Base-by-base conservation (phyloP, 2,797 vertebrate genomes). In the Orestias chungarensis region DNA sequence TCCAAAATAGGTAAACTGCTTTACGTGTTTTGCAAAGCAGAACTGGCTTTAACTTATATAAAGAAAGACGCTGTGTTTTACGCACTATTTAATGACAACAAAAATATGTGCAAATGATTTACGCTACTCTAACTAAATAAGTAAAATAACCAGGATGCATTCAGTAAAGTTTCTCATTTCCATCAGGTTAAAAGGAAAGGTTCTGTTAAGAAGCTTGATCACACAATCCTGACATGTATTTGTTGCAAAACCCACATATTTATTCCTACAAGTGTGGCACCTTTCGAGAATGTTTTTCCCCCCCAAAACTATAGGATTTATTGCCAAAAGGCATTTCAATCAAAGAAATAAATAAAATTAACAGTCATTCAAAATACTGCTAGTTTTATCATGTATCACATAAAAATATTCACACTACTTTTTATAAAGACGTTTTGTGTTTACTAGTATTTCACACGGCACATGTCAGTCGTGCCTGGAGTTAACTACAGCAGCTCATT, bases 401-500 rank as follows among this genome's bases (percentile, higher is more conserved):
- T 20, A 10, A 57, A 55, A 17, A 7, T 3, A 31, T 3, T 1
- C 33, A 6, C 7, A 15, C 23, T 3, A 0, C 0, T 49, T 74
- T 44, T 20, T 44, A 49, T 42, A 1, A 15, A 25, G 38, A 67
- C 59, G 42, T 33, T 46, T 1, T 31, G 6, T 40, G 7, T 4
- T 38, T 46, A 46, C 27, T 35, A 40, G 14, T 14, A 49, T 3
- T 40, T 40, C 46, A 64, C 55, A 47, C 0, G 0, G 49, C 67
- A 29, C 64, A 25, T 71, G 14, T 70, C 42, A 74, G 35, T 42
- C 31, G 12, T 14, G 43, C 44, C 40, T 25, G 29, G 17, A 40
- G 43, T 15, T 64, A 73, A 80, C 38, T 68, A 44, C 2, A 5
- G 1, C 29, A 6, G 52, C 55, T 3, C 15, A 75, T 75, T 82